These are phyloP conservation scores for Drosophila paracracens DNA, from an alignment of 2,888 invertebrate genomes.

Conservation along the genomic window DNA sequence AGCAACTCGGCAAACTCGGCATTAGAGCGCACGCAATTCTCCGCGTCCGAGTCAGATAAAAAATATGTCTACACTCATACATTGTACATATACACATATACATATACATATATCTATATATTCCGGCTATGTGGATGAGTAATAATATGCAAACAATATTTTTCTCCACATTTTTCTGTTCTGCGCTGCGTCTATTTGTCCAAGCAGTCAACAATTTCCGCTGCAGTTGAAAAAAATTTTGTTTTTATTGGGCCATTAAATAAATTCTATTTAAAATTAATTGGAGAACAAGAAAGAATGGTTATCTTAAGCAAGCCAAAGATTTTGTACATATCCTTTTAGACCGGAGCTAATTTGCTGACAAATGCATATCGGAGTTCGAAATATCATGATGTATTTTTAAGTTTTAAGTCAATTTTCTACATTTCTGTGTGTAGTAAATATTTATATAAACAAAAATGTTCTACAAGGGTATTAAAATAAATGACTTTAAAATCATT, in stretches of 20 bases:
- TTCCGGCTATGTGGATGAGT: slow-evolving; percentile 25
- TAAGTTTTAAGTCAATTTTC: not conserved
- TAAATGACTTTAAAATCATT: not conserved
- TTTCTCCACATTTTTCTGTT: slow-evolving; percentile 15
- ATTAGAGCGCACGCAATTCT: slow-evolving; percentile 68
- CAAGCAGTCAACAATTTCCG: slow-evolving; percentile 39
- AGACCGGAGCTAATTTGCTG: not conserved
- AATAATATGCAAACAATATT: slow-evolving; percentile 32
- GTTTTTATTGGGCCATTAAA: not conserved
- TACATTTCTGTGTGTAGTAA: fast-evolving
- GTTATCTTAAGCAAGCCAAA: not conserved
- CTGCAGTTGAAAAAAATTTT: slow-evolving; percentile 24
- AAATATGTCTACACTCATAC: slow-evolving; percentile 21
- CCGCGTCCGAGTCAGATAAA: slow-evolving; percentile 38
- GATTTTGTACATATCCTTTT: not conserved
- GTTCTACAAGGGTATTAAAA: not conserved
- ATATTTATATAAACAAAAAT: not conserved
- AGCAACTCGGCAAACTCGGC: slow-evolving; percentile 30
- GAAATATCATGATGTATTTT: not conserved
- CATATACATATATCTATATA: not conserved
- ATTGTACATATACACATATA: not conserved
- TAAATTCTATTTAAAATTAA: not conserved
- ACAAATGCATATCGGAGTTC: not conserved
- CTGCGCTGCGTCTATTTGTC: slow-evolving; percentile 26
- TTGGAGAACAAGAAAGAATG: not conserved